Conservation (phyloP, 2,888 invertebrate species). For the Amblyjoppa fuscipennis region DNA sequence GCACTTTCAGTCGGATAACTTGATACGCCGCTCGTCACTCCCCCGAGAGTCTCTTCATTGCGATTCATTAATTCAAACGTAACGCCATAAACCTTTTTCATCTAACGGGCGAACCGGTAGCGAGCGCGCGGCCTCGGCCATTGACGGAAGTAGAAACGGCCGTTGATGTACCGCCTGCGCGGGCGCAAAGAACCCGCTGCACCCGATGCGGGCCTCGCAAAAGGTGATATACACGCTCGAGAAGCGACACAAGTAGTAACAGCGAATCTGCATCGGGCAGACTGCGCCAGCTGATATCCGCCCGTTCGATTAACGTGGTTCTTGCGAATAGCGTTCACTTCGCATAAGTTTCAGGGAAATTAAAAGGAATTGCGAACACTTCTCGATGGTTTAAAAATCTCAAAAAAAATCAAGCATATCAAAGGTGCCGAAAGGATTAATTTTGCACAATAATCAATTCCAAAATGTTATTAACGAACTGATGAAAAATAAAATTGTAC, state of each 20-base stretch:
- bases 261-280: constrained; percentile 40
- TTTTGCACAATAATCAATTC: too few relatives aligned
- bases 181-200: neutral
- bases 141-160: constrained; percentile 14
- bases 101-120: neutral
- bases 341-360: too few relatives aligned
- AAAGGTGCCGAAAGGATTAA: too few relatives aligned
- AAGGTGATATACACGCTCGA: neutral
- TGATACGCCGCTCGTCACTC: neutral
- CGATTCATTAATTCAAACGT: neutral
- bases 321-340: too few relatives aligned
- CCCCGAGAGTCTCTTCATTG: neutral
- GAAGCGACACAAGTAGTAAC: constrained; percentile 27
- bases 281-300: constrained; percentile 48
- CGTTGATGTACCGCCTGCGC: neutral
- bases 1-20: neutral
- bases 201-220: constrained; percentile 10
- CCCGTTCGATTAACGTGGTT: neutral
- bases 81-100: constrained; percentile 17
- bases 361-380: too few relatives aligned
- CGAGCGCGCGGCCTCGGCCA: neutral
- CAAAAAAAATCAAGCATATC: too few relatives aligned
- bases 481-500: too few relatives aligned
- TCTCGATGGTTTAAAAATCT: too few relatives aligned
- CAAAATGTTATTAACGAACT: too few relatives aligned